These are phyloP conservation scores for Myodes glareolus DNA, from an alignment of 2,113 vertebrate genomes.

Conservation along the genomic window DNA sequence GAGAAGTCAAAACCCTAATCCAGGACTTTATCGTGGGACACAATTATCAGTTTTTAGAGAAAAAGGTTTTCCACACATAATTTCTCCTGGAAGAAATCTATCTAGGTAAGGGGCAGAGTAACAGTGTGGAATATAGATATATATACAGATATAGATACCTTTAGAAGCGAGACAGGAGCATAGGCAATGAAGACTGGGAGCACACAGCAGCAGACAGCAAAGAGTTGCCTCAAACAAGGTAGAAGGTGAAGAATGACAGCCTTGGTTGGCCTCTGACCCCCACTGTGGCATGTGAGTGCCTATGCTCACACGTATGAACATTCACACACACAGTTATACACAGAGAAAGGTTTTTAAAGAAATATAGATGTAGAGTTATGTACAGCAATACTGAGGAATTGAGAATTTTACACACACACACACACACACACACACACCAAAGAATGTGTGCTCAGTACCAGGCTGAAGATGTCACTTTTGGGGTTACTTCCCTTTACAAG, in stretches of 20 bases:
- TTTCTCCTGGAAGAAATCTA: constrained; percentile 39
- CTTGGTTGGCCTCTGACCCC: too few relatives aligned
- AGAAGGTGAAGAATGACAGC: neutral
- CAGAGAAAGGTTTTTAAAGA: neutral
- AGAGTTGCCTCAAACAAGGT: neutral
- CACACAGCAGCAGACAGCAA: neutral
- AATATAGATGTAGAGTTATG: neutral
- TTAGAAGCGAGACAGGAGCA: neutral
- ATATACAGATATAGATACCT: neutral
- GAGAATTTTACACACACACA: neutral
- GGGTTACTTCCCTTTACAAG: neutral
- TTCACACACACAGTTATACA: neutral
- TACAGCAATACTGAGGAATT: neutral
- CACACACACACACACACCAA: neutral
- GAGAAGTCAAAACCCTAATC: neutral
- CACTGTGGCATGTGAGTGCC: neutral
- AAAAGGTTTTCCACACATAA: neutral
- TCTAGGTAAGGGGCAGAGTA: neutral
- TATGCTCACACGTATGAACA: neutral
- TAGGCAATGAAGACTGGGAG: neutral
- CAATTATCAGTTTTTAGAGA: neutral
- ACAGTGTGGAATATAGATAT: too few relatives aligned
- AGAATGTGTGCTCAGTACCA: neutral
- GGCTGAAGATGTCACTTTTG: neutral
- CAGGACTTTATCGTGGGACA: constrained; percentile 46